Percentiles rank a stretch among this genome's conserved stretches.
These are phyloP conservation scores for Halcyon smyrnensis DNA, from an alignment of 2,797 vertebrate species.

Conservation along the genomic window DNA sequence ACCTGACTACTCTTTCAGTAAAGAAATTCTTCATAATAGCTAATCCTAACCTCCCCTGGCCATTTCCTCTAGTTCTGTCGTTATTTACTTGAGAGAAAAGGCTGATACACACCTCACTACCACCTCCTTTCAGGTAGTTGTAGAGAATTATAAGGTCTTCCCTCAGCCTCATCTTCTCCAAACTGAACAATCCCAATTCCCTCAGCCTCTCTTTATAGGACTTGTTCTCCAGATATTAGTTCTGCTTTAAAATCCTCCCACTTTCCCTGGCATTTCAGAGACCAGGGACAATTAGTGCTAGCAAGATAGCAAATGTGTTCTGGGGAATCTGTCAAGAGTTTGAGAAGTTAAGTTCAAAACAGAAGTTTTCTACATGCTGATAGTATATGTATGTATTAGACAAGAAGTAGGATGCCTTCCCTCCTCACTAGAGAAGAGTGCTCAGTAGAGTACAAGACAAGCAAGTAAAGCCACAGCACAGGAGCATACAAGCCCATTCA, in stretches of 20 bases:
- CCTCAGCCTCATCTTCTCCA: no score
- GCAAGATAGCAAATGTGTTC: accelerated
- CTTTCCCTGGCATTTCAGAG: not conserved
- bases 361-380: not conserved
- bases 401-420: not conserved
- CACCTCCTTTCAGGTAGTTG: no score
- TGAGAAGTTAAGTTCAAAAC: not conserved
- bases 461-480: not conserved
- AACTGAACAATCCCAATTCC: no score
- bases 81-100: no score
- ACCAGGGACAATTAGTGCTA: not conserved
- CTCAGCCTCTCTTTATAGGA: no score
- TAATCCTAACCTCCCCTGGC: no score
- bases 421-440: not conserved
- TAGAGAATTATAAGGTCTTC: no score
- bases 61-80: no score
- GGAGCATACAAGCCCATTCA: not conserved
- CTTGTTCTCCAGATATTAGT: not conserved
- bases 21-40: no score
- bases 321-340: not conserved
- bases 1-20: no score
- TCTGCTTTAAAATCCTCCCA: not conserved
- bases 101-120: no score
- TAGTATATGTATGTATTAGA: not conserved
- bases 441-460: not conserved